Conservation (phyloP, 2,797 vertebrate genomes). For the Eulemur rubriventer region DNA sequence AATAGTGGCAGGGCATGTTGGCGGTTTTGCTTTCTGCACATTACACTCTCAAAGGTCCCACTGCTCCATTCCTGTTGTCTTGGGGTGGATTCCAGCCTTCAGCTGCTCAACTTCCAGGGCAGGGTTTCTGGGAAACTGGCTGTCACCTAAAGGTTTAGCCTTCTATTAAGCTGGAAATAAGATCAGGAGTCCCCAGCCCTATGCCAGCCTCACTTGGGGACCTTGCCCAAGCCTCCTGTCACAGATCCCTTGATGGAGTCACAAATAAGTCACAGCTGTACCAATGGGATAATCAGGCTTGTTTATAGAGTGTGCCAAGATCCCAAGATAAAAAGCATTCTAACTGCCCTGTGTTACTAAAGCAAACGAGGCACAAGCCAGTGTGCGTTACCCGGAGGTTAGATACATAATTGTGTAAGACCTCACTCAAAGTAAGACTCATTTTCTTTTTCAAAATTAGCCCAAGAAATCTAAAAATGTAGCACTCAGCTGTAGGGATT, state of each 20-base stretch:
- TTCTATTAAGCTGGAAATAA: background rate
- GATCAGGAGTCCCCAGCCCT: background rate
- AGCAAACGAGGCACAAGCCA: constrained; percentile 5
- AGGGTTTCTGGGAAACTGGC: background rate
- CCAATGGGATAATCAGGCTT: background rate
- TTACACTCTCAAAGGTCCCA: background rate
- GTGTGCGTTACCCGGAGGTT: background rate
- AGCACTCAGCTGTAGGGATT: background rate
- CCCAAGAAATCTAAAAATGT: background rate
- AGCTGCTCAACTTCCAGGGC: background rate
- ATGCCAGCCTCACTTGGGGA: background rate
- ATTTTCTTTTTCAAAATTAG: background rate
- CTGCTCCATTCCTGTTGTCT: background rate
- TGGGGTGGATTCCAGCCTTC: background rate
- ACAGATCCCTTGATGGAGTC: background rate
- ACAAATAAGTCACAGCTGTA: background rate
- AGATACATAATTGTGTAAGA: background rate
- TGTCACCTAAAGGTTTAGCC: background rate
- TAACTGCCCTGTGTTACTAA: background rate
- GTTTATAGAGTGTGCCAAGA: background rate
- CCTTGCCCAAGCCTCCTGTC: background rate
- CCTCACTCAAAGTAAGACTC: background rate
- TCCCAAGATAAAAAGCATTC: constrained; percentile 14
- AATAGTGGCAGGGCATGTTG: background rate
- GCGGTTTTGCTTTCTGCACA: background rate